Percentiles rank a stretch among this genome's conserved stretches.
Conservation (phyloP, 2,113 vertebrate genomes). For the Chaetops frenatus region DNA sequence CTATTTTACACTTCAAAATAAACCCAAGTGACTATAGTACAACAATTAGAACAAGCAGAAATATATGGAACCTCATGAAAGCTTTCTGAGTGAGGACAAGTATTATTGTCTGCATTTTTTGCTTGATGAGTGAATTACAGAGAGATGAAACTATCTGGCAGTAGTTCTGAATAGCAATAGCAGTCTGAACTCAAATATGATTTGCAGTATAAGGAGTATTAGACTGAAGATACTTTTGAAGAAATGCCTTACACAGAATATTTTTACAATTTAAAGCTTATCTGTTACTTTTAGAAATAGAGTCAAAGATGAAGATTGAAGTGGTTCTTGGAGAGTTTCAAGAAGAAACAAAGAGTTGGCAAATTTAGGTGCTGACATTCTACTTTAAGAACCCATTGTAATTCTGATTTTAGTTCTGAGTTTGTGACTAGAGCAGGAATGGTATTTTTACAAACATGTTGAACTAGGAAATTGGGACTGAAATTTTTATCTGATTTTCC, state of each 20-base stretch:
- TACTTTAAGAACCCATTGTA: neutral
- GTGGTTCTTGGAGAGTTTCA: neutral
- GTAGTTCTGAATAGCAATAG: neutral
- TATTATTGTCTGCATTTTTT: neutral
- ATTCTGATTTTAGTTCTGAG: neutral
- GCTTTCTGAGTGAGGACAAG: neutral
- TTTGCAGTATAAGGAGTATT: neutral
- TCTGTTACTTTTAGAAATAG: neutral
- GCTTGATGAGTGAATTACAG: neutral
- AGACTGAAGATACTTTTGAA: neutral
- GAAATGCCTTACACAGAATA: accelerated
- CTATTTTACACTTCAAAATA: neutral
- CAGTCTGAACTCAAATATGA: neutral
- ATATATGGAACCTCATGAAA: neutral
- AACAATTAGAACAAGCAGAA: neutral
- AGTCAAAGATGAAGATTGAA: neutral
- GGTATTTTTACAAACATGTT: accelerated
- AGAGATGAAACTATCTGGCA: neutral
- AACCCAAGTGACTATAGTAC: neutral
- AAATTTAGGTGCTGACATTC: neutral
- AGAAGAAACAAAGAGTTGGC: neutral
- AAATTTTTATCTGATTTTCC: neutral
- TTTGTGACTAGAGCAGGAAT: neutral
- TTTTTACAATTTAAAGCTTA: neutral
- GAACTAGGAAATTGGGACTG: neutral